Evolutionary conservation across 2,888 invertebrate genomes (phyloP), one percentile per base, ranked within the genome.

Genomic region (Cancer borealis): DNA sequence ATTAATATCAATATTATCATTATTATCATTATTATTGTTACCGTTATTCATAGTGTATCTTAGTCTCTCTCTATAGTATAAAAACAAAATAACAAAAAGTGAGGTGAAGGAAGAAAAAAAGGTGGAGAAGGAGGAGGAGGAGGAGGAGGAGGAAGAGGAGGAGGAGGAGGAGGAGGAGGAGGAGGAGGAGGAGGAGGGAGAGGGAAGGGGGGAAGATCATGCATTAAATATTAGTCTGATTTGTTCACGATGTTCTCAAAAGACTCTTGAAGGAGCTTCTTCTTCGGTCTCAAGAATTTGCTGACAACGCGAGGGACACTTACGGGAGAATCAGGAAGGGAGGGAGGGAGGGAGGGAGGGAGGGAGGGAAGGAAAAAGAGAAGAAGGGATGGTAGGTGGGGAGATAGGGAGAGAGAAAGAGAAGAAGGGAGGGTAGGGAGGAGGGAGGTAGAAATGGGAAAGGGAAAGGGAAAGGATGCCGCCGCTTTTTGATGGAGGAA

Each of bases 171-270:
- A 79, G 12, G 30, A 79, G 79, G 26, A 79, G 26, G 26, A 26
- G 21, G 66, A 73, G n/a, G 30, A 79, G 26, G 79, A 79, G 79
- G 10, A 79, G 30, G 79, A 79, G 1, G 79, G 30, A 3, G 79
- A 30, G 30, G 30, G 79, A n/a, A n/a, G 21, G 66, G 66, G 10
- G 30, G 79, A 30, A 30, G 12, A 8, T 79, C 79, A 79, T 79
- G 79, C 79, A 79, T 79, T 79, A 79, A 30, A 79, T 79, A 79
- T 79, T 79, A 79, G 79, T 79, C 30, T 79, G 79, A 79, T 79
- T 79, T 79, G 79, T 79, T 79, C 79, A 79, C 79, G 6, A 79
- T 30, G 79, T 26, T 79, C 79, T 79, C 30, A 79, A 79, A 79
- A 79, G 79, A 79, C 30, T 5, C 30, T 10, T 79, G 10, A 30